Conservation (phyloP, 2,888 invertebrate species). For the Agrotis ipsilon region DNA sequence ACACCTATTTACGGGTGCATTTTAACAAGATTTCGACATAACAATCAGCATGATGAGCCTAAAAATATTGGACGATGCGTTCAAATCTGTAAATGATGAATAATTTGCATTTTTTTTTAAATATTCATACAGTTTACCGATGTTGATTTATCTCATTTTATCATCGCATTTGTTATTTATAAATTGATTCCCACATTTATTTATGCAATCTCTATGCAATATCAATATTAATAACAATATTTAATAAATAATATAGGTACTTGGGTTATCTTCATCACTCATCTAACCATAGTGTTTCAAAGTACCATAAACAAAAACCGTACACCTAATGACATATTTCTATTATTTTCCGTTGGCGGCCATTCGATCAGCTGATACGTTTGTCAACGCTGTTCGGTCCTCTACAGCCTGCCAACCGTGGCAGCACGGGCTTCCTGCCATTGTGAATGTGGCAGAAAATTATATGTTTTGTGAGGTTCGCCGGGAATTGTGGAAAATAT, state of each 20-base stretch:
- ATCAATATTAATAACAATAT: too few relatives aligned
- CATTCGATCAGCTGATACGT: slow-evolving; percentile 56
- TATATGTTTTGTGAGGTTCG: slow-evolving; percentile 44
- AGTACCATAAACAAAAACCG: slow-evolving; percentile 9
- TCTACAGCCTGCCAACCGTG: slow-evolving; percentile 60
- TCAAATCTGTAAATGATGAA: not conserved
- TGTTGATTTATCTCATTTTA: too few relatives aligned
- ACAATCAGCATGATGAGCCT: not conserved
- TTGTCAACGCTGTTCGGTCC: slow-evolving; percentile 54
- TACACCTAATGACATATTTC: slow-evolving; percentile 41
- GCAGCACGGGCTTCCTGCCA: slow-evolving; percentile 57
- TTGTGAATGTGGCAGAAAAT: slow-evolving; percentile 49
- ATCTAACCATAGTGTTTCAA: not conserved
- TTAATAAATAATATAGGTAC: too few relatives aligned
- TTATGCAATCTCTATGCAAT: too few relatives aligned
- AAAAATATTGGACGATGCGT: not conserved
- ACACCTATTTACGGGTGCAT: too few relatives aligned
- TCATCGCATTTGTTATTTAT: not conserved
- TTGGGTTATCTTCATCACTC: not conserved
- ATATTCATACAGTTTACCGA: too few relatives aligned
- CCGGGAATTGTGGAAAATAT: slow-evolving; percentile 17
- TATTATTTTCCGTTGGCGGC: slow-evolving; percentile 54
- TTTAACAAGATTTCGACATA: too few relatives aligned
- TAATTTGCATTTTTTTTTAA: too few relatives aligned
- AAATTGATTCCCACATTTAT: not conserved